Conservation (phyloP, 53 echinoderm and acorn worm genomes). For the Henricia sp. region DNA sequence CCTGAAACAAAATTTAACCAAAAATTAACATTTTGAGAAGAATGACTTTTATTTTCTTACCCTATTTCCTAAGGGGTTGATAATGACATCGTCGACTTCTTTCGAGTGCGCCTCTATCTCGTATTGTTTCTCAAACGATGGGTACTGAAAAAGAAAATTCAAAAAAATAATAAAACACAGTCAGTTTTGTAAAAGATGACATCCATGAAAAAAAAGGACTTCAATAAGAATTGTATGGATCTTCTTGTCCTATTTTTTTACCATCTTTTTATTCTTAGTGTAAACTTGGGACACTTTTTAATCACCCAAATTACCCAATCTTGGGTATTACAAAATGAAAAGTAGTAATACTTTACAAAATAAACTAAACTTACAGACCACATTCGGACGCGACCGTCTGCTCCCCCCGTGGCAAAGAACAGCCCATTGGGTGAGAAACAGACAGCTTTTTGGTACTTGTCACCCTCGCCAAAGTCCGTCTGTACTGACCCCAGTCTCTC, state of each 20-base stretch:
- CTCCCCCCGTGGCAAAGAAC: conserved; percentile 84
- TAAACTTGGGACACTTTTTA: no score
- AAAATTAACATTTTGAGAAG: no score
- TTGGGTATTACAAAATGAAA: no score
- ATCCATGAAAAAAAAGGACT: no score
- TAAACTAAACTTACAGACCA: conserved; percentile 94
- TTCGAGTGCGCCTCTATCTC: conserved; percentile 91
- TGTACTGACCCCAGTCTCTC: conserved; percentile 77
- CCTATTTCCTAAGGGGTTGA: conserved; percentile 90
- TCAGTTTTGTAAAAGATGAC: not conserved
- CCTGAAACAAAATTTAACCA: not conserved
- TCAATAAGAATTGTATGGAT: no score
- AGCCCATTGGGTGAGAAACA: conserved; percentile 90
- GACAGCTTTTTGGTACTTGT: conserved; percentile 89
- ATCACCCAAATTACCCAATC: no score
- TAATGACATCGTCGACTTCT: conserved; percentile 91
- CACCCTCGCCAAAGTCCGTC: conserved; percentile 78
- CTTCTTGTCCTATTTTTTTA: no score
- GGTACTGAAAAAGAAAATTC: conserved; percentile 71
- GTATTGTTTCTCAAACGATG: conserved; percentile 73
- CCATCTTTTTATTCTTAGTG: no score
- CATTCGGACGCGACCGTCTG: conserved; percentile 84
- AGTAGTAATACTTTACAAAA: no score
- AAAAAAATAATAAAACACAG: not conserved
- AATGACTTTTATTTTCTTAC: conserved; percentile 49